These are phyloP conservation scores for Elegia similella DNA, from an alignment of 2,888 invertebrate species.

Conservation along the genomic window DNA sequence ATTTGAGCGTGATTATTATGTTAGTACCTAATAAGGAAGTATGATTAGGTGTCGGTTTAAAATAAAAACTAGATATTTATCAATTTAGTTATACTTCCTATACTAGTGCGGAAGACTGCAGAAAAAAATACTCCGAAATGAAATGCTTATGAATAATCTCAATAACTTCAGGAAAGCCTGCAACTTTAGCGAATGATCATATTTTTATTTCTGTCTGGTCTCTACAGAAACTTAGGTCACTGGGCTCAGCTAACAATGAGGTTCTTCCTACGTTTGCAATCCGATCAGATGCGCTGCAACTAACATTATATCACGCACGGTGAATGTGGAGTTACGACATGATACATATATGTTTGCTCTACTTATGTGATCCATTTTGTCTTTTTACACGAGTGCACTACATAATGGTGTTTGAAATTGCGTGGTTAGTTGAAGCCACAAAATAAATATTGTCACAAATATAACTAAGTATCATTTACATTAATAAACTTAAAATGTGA, in stretches of 20 bases:
- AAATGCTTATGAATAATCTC: not conserved
- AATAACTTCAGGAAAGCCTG: too few species aligned
- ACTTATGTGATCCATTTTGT: conserved; percentile 18
- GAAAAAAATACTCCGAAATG: not conserved
- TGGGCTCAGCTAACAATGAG: conserved; percentile 9
- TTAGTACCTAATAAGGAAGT: too few species aligned
- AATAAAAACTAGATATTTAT: too few species aligned
- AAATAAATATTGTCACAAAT: not conserved
- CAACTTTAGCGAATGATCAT: not conserved
- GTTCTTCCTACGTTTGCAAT: conserved; percentile 25
- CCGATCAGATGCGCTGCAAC: conserved; percentile 32
- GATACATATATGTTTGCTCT: conserved; percentile 21
- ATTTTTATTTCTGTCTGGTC: not conserved
- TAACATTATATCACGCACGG: conserved; percentile 30
- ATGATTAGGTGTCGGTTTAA: too few species aligned
- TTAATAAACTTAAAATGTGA: not conserved
- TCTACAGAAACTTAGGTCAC: conserved; percentile 1
- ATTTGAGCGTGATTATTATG: too few species aligned
- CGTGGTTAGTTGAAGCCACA: not conserved
- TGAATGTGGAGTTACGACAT: conserved; percentile 26
- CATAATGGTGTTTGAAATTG: not conserved
- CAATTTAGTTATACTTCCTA: not conserved
- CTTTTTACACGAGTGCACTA: not conserved
- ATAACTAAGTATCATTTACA: too few species aligned
- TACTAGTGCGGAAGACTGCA: not conserved